Conservation (phyloP, 2,113 vertebrate species). For the Oncorhynchus masou region DNA sequence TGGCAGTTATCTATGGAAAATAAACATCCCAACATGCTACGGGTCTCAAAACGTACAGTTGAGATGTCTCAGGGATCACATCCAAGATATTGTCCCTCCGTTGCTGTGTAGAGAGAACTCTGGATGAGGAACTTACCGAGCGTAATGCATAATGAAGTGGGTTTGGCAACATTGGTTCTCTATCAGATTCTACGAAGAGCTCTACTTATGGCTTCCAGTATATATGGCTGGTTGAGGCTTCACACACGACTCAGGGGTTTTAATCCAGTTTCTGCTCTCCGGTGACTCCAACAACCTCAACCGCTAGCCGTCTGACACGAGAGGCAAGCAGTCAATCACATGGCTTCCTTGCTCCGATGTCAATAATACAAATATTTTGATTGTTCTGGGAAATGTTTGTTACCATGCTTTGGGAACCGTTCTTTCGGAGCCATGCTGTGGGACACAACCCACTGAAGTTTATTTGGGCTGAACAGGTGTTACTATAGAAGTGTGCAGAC, state of each 20-base stretch:
- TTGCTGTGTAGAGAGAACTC: slow-evolving; percentile 11
- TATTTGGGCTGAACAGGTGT: not conserved
- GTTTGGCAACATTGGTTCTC: not conserved
- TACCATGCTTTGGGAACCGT: too few relatives aligned
- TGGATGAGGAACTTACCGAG: slow-evolving; percentile 23
- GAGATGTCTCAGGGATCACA: slow-evolving; percentile 35
- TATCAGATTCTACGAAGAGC: slow-evolving; percentile 6
- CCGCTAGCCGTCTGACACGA: slow-evolving; percentile 11
- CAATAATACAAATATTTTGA: not conserved
- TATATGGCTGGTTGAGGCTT: not conserved
- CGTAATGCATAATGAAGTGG: not conserved
- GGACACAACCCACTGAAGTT: too few relatives aligned
- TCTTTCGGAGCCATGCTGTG: too few relatives aligned
- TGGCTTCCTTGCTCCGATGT: slow-evolving; percentile 7
- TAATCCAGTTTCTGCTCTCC: not conserved
- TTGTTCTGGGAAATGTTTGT: not conserved
- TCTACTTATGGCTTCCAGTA: not conserved
- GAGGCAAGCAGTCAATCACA: slow-evolving; percentile 20
- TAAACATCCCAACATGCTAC: slow-evolving; percentile 42
- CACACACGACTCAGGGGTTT: slow-evolving; percentile 27
- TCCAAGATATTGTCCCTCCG: slow-evolving; percentile 24
- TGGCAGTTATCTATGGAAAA: slow-evolving; percentile 61
- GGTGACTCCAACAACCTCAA: slow-evolving; percentile 8
- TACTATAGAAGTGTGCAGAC: not conserved
- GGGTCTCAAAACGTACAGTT: slow-evolving; percentile 12